Evolutionary conservation across 2,113 vertebrate genomes (phyloP).

Genomic region (Centropristis striata): DNA sequence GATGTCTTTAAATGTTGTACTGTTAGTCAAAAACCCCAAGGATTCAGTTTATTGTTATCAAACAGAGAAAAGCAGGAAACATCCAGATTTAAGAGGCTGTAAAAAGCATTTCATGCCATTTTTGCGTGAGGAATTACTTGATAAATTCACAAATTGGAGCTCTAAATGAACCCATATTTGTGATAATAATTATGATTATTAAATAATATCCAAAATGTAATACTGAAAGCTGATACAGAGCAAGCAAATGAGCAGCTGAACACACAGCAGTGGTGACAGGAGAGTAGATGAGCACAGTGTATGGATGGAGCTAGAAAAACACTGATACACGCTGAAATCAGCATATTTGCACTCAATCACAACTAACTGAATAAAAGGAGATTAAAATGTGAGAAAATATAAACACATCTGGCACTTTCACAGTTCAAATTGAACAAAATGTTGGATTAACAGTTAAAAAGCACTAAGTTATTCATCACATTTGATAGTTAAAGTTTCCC

Average conservation of each 20-base stretch:
- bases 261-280: slow-evolving; percentile 37
- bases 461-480: neutral
- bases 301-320: slow-evolving; percentile 4
- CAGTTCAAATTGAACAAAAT: neutral
- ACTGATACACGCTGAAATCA: neutral
- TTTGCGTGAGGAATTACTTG: too few relatives aligned
- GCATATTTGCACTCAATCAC: neutral
- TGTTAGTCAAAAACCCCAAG: too few relatives aligned
- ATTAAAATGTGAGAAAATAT: neutral
- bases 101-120: too few relatives aligned
- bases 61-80: too few relatives aligned
- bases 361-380: neutral
- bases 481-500: slow-evolving; percentile 6
- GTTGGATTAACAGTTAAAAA: neutral
- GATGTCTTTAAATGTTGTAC: too few relatives aligned
- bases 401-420: neutral
- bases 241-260: slow-evolving; percentile 33
- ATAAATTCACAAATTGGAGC: too few relatives aligned
- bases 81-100: too few relatives aligned
- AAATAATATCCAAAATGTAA: neutral
- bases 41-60: too few relatives aligned
- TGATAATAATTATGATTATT: too few relatives aligned
- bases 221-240: neutral
- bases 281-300: neutral
- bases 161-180: too few relatives aligned